phyloP scores from a whole-genome alignment of 2,888 invertebrate genomes.

The Spatulosminthurus flaviceps region DNA sequence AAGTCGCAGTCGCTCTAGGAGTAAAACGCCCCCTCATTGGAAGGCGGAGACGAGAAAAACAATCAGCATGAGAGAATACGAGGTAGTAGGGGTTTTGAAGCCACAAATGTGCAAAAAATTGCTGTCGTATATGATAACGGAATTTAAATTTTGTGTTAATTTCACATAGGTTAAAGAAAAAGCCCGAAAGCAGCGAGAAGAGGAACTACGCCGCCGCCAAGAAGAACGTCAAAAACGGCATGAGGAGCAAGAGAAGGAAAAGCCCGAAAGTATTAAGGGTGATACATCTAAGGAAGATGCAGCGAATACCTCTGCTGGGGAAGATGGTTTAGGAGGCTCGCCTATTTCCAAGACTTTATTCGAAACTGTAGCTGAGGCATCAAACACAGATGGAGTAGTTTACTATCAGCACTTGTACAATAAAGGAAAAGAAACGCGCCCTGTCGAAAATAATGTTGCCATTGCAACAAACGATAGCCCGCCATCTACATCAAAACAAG shows the following conservation, averaged over 20 bases:
- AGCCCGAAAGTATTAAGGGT: constrained; percentile 8
- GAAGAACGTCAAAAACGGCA: constrained; percentile 71
- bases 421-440: constrained; percentile 41
- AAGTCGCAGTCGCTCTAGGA: constrained; percentile 85
- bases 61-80: constrained; percentile 82
- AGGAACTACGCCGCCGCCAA: constrained; percentile 70
- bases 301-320: constrained; percentile 34
- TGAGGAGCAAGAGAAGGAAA: constrained; percentile 65
- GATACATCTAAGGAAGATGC: constrained; percentile 1
- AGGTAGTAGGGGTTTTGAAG: too few species aligned
- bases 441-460: not conserved
- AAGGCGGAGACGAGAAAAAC: constrained; percentile 85
- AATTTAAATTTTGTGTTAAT: not conserved
- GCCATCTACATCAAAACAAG: not conserved
- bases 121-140: too few species aligned
- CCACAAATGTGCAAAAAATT: too few species aligned
- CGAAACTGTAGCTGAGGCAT: constrained; percentile 51
- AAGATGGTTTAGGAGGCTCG: constrained; percentile 31
- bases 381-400: constrained; percentile 56
- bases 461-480: not conserved
- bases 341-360: constrained; percentile 51
- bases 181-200: constrained; percentile 71
- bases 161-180: constrained; percentile 59
- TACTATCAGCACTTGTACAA: constrained; percentile 61
- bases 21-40: constrained; percentile 95